phyloP scores from a whole-genome alignment of 2,888 invertebrate genomes.

The Athetis lepigone region DNA sequence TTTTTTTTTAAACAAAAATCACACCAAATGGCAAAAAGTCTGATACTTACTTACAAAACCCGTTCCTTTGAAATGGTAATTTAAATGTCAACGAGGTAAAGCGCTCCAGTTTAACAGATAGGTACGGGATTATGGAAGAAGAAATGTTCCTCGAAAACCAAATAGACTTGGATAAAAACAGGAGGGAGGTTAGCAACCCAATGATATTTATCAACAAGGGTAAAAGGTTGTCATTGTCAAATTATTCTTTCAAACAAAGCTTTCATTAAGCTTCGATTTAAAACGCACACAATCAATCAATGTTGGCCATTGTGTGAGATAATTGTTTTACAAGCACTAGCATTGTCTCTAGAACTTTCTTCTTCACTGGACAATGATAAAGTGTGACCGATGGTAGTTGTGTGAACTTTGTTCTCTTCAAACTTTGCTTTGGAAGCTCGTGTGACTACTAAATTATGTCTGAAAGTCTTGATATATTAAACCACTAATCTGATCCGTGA shows the following conservation, averaged over 20 bases:
- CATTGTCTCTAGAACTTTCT: slow-evolving; percentile 60
- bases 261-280: slow-evolving; percentile 46
- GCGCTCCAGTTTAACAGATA: no score
- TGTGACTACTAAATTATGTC: not conserved
- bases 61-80: no score
- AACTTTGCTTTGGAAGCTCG: slow-evolving; percentile 13
- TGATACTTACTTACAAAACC: no score
- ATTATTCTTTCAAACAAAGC: slow-evolving; percentile 51
- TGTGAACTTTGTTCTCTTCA: slow-evolving; percentile 38
- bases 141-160: not conserved
- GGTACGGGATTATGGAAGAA: no score
- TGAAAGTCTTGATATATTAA: not conserved
- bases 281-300: slow-evolving; percentile 53
- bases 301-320: slow-evolving; percentile 46
- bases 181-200: slow-evolving; percentile 1
- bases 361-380: slow-evolving; percentile 51
- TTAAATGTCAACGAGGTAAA: no score
- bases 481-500: no score
- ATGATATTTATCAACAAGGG: slow-evolving; percentile 10
- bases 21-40: no score
- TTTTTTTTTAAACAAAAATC: no score
- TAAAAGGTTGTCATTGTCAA: slow-evolving; percentile 16
- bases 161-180: not conserved
- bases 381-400: slow-evolving; percentile 39
- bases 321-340: slow-evolving; percentile 54